Base-by-base conservation (phyloP, 37 sponge, comb jelly and placozoan genomes). In the Cladorhizidae sp. region DNA sequence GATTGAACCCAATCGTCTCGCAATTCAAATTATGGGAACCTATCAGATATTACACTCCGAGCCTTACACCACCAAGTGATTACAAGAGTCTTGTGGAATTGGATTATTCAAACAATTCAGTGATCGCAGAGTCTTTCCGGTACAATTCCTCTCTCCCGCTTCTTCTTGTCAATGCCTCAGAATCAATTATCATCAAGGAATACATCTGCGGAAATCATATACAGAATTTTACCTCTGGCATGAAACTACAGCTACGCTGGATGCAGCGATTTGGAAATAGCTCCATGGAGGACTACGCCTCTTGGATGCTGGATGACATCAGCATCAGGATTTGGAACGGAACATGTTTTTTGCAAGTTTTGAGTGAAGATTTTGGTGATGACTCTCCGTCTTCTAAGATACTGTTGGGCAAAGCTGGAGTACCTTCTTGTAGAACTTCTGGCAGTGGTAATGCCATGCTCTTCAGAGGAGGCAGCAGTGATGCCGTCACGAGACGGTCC, bases 31-130 rank as follows among this genome's bases (percentile, higher is more conserved):
- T 2, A 5, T 74, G 74, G 74, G 12, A 55, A 37, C 74, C 74
- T 15, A 55, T 74, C 15, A 40, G 74, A 54, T 74, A 29, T 29
- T 74, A 74, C 74, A 55, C 74, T 7, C 56, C 56, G 6, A 74
- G 36, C 50, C 36, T 74, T 25, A 14, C 5, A 22, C 57, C 3
- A 23, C 8, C 57, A 21, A 65, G 67, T 31, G 26, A 58, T 14
- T 45, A 45, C 9, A 9, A 12, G 5, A 45, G 49, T 41, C 2
- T 42, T 17, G 72, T 71, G 2, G 23, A 71, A 41, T 42, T 71
- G 2, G 45, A 42, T 3, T 3, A 5, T 12, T 45, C 72, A 41
- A 18, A 65, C 32, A n/a, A 45, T 15, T 26, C 72, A 41, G 72
- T 71, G 5, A 20, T 1, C 2, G 72, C 49, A n/a, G 17, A 36